Percentiles rank a stretch among this genome's conserved stretches.
phyloP scores from a whole-genome alignment of 2,888 invertebrate genomes.

The Hofmannophila pseudospretella region DNA sequence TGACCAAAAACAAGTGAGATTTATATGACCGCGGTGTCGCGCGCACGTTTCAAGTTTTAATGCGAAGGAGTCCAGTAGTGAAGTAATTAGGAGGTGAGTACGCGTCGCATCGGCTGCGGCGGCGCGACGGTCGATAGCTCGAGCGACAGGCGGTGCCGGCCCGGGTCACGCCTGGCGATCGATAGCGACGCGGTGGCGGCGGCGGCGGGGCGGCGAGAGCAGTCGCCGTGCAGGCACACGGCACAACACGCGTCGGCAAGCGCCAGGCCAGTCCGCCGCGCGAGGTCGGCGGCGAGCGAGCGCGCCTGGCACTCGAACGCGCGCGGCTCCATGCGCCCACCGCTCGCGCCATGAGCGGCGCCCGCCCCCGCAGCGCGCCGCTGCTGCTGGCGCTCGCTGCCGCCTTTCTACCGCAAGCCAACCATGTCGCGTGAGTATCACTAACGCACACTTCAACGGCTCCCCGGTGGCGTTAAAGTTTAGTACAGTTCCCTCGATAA shows the following conservation, averaged over 20 bases:
- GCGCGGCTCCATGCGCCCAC: slow-evolving; percentile 61
- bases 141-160: slow-evolving; percentile 64
- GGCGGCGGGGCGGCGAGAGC: slow-evolving; percentile 57
- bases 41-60: slow-evolving; percentile 53
- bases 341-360: slow-evolving; percentile 68
- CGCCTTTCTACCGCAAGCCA: slow-evolving; percentile 76
- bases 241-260: slow-evolving; percentile 43
- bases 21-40: slow-evolving; percentile 4
- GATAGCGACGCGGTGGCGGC: slow-evolving; percentile 46
- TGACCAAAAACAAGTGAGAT: no score
- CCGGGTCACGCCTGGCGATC: slow-evolving; percentile 63
- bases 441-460: neutral
- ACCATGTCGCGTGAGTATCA: slow-evolving; percentile 81
- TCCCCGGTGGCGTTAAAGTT: slow-evolving; percentile 20
- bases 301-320: slow-evolving; percentile 27
- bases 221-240: slow-evolving; percentile 45
- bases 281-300: slow-evolving; percentile 43
- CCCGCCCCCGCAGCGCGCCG: slow-evolving; percentile 79
- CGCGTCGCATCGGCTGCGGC: slow-evolving; percentile 56
- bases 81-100: slow-evolving; percentile 58
- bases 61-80: slow-evolving; percentile 42
- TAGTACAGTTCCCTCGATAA: slow-evolving; percentile 25
- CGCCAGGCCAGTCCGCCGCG: slow-evolving; percentile 53
- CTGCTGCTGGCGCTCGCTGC: slow-evolving; percentile 79
- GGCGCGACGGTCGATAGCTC: slow-evolving; percentile 64